Base-by-base conservation (phyloP, 2,113 vertebrate genomes). In the Protobothrops mucrosquamatus region DNA sequence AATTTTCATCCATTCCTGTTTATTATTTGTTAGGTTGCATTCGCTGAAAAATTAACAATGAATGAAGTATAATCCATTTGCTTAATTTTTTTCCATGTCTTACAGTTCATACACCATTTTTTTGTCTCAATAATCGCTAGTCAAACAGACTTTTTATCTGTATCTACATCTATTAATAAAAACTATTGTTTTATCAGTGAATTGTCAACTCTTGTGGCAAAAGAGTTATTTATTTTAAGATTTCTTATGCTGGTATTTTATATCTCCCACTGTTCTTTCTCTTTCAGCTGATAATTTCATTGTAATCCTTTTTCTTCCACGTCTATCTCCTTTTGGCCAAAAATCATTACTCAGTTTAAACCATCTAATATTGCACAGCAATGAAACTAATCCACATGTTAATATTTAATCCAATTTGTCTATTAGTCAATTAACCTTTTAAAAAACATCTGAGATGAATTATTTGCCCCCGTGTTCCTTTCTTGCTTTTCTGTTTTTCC, bases 331-430 rank as follows among this genome's bases (percentile, higher is more conserved):
- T 59, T 85, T 81, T 89, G 48, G 39, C 54, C 34, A 39, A 56
- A 89, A 89, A 89, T 39, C 54, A 61, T 85, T 22, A 56, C 43
- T 86, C 46, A 24, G 43, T 89, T 89, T 88, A 93, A 48, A 94
- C 91, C 29, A 29, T 93, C 29, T 85, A 92, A 64, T 52, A 85
- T 0, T 93, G 22, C 1, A 94, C 0, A 0, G 89, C 11, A 57
- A 39, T 14, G 24, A 93, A 94, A 95, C 59, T 56, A 7, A 85
- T 93, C 46, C 85, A 46, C 2, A 8, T 91, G 14, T 8, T 90
- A 94, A 64, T 74, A 88, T 90, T 95, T 93, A 81, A 89, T 87
- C 51, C 12, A 85, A 1, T 64, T 92, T 96, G 95, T 61, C 69
- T 85, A 59, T 48, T 93, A 94, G 1, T 10, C 1, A 48, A 91